Evolutionary conservation across 1,140 invertebrate genomes (phyloP).

Genomic region (Bombus pascuorum): DNA sequence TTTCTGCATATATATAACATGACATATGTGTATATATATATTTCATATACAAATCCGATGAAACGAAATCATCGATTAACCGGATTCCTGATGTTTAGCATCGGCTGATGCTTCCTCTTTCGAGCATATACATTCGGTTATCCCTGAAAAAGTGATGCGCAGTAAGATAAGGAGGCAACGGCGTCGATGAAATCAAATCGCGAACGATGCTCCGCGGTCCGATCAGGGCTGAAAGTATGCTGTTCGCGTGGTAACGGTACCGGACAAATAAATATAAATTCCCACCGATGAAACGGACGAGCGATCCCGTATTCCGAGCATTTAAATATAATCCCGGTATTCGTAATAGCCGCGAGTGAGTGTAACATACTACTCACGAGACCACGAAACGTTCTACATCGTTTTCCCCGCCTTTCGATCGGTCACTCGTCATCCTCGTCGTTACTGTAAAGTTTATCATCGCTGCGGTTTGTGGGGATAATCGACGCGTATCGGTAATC

Average conservation of each 20-base stretch:
- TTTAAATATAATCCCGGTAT: constrained; percentile 25
- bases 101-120: too few species aligned
- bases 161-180: too few species aligned
- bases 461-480: constrained; percentile 41
- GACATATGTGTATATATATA: too few species aligned
- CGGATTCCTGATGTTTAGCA: too few species aligned
- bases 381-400: constrained; percentile 15
- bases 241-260: constrained; percentile 25
- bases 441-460: constrained; percentile 57
- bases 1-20: too few species aligned
- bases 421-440: constrained; percentile 41
- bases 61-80: too few species aligned
- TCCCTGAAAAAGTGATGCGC: too few species aligned
- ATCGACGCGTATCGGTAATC: constrained; percentile 63
- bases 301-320: not conserved
- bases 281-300: not conserved
- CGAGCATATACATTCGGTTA: too few species aligned
- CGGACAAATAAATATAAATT: constrained; percentile 31
- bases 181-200: constrained; percentile 27
- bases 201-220: not conserved
- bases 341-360: not conserved
- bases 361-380: not conserved
- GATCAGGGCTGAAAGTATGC: not conserved
- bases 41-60: too few species aligned
- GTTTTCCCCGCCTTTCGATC: constrained; percentile 5